Base-by-base conservation (phyloP, 2,888 invertebrate genomes). In the Disparrhopalites patrizii region DNA sequence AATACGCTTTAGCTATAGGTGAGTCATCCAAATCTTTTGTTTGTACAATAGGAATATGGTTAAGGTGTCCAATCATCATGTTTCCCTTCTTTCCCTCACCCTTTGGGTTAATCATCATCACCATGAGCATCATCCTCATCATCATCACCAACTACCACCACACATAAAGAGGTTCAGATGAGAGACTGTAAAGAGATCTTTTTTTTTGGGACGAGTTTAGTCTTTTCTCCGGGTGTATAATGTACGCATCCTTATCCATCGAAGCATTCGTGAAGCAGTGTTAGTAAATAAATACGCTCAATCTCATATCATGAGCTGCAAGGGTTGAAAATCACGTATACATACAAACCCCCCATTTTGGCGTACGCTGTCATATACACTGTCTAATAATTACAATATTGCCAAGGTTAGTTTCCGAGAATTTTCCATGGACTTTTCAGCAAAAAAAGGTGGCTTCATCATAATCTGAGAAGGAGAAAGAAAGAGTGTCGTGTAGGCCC, bases 1-100 rank as follows among this genome's bases (percentile, higher is more conserved):
- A 58, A 71, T 68, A 15, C 66, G 67, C 40, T 75, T 75, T 63
- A 71, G 69, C 15, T 75, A 73, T 62, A 69, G 75, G 75, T 75
- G 68, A 72, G 70, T 70, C 65, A 61, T 54, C 23, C 31, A 57
- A 38, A 60, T 23, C 28, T 30, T 57, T 57, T 25, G 40, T 25
- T 38, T 60, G 40, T 27, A 65, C 36, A 60, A 33, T 18, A 15
- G 23, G n/a, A 61, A 56, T 18, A 28, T 55, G 18, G n/a, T 56
- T 31, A 25, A 38, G 38, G 56, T 56, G 57, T 57, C 38, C 40
- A 57, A 57, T 38, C 40, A 27, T 40, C n/a, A n/a, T n/a, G n/a
- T n/a, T n/a, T n/a, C n/a, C n/a, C n/a, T n/a, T n/a, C 27, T 20
- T 18, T 40, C 15, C 27, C 40, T 27, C 28, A 57, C 28, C 54